Evolutionary conservation across 2,113 vertebrate species (phyloP).

Genomic region (Caranx ignobilis): DNA sequence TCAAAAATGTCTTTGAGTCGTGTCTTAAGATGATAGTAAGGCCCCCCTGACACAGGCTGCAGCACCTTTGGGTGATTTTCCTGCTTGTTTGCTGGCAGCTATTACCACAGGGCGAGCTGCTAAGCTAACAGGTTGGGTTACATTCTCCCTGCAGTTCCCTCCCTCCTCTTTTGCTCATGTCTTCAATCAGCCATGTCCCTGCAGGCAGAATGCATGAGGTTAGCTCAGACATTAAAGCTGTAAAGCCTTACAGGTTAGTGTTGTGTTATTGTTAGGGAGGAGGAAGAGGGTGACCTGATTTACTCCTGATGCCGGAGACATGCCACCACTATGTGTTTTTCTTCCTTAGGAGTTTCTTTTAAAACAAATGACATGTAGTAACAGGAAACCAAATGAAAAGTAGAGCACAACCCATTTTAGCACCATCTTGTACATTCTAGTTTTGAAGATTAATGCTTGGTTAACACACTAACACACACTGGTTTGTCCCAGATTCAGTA

Average conservation of each 20-base stretch:
- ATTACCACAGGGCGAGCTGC: constrained; percentile 63
- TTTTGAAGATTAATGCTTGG: not conserved
- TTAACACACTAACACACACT: not conserved
- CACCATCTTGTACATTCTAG: not conserved
- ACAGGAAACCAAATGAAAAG: not conserved
- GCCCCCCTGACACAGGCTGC: constrained; percentile 25
- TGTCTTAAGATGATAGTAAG: constrained; percentile 6
- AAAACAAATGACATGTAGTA: constrained; percentile 29
- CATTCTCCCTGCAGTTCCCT: constrained; percentile 77
- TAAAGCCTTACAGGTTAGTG: constrained; percentile 44
- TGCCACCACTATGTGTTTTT: not conserved
- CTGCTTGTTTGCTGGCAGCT: constrained; percentile 49
- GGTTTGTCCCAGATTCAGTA: not conserved
- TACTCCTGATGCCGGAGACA: constrained; percentile 46
- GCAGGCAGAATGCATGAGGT: constrained; percentile 66
- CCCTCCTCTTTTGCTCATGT: constrained; percentile 61
- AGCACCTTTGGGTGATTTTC: constrained; percentile 57
- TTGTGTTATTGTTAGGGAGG: constrained; percentile 39
- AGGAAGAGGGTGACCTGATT: constrained; percentile 53
- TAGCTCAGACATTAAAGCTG: constrained; percentile 67
- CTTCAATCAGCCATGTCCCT: constrained; percentile 75
- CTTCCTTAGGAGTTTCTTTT: not conserved
- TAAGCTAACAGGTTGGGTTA: constrained; percentile 77
- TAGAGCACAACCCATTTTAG: not conserved
- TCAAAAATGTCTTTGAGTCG: no score